A percentile compares a stretch with the other conserved stretches of the same genome.
Conservation (phyloP, 2,888 invertebrate species). For the Diplazon laetatorius region DNA sequence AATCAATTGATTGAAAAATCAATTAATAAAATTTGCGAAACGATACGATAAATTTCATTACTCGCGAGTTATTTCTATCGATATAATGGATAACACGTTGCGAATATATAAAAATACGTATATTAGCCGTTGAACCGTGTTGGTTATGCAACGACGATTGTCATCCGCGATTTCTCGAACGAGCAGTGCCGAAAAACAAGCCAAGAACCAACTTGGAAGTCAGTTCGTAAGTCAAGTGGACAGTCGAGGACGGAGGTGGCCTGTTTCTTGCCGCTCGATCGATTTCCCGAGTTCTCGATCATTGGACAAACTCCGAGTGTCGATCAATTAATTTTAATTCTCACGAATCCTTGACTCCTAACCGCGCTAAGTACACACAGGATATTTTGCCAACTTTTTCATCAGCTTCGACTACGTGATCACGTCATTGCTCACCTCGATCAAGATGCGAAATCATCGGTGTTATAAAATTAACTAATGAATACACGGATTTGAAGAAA, state of each 20-base stretch:
- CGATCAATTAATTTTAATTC: constrained; percentile 9
- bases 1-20: constrained; percentile 16
- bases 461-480: too few relatives aligned
- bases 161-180: constrained; percentile 5
- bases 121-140: not conserved
- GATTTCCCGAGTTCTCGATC: constrained; percentile 51
- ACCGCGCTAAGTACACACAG: not conserved
- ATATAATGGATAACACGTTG: not conserved
- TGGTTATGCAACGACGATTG: constrained; percentile 25
- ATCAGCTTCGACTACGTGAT: not conserved
- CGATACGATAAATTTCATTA: constrained; percentile 9
- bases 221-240: not conserved
- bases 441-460: too few relatives aligned
- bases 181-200: not conserved
- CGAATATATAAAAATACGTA: constrained; percentile 5
- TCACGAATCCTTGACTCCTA: too few relatives aligned
- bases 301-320: constrained; percentile 46
- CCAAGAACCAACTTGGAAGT: not conserved
- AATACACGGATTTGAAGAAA: too few relatives aligned
- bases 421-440: too few relatives aligned
- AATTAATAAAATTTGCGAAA: constrained; percentile 24
- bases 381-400: not conserved
- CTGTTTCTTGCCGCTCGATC: constrained; percentile 18
- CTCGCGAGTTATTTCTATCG: not conserved
- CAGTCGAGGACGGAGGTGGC: not conserved